Base-by-base conservation (phyloP, 2,797 vertebrate species). In the Dermochelys coriacea region DNA sequence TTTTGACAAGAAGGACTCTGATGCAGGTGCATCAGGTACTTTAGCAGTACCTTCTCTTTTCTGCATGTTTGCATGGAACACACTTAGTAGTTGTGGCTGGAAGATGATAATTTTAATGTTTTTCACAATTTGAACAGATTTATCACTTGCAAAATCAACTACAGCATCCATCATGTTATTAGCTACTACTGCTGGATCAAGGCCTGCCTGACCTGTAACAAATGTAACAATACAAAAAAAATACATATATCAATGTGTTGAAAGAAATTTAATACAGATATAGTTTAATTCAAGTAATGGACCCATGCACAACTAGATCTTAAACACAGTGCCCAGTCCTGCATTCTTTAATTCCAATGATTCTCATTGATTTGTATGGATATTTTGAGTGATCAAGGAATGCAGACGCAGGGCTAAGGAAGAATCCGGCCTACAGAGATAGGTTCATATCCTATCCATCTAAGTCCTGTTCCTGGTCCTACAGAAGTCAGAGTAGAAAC, bases 31-130 rank as follows among this genome's bases (percentile, higher is more conserved):
- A 1, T 71, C 88, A 12, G 91, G 23, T 10, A 77, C 81, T 29
- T 37, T 80, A 81, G 18, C 0, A 74, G 16, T 4, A 29, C 3
- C 88, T 96, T 97, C 97, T 96, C 95, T 98, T 88, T 98, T 98
- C 59, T 98, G 97, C 98, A 99, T 98, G 85, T 98, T 98, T 89
- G 31, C 92, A 90, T 95, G 93, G 97, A 99, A 99, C 2, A 99
- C 98, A 10, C 85, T 88, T 45, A 99, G 87, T 97, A 99, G 98
- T 5, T 94, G 92, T 21, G 97, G 85, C 96, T 99, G 99, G 94
- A 99, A 99, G 95, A 99, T 98, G 77, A 99, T 98, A 41, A 99
- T 97, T 93, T 99, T 98, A 84, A 99, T 45, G 12, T 86, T 98
- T 91, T 97, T 98, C 90, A 99, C 78, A 77, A 96, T 91, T 0